Base-by-base conservation (phyloP, 2,113 vertebrate species). In the Stomatorhinus ivindoensis region DNA sequence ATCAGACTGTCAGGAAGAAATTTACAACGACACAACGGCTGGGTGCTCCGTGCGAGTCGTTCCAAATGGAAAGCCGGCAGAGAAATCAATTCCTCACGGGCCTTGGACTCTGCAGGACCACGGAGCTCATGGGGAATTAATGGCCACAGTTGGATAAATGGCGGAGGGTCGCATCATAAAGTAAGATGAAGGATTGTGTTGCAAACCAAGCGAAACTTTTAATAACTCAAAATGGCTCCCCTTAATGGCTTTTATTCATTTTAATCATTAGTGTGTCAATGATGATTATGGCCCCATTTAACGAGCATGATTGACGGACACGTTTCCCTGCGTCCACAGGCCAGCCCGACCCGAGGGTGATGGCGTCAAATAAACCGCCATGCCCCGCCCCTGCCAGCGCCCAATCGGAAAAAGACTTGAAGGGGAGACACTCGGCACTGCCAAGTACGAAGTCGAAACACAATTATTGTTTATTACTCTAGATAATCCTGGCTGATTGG, bases 231-330 rank as follows among this genome's bases (percentile, higher is more conserved):
- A 96, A 97, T 98, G 97, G 98, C 97, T 98, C 97, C 97, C 97
- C 96, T 96, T 98, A 98, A 97, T 98, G 97, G 97, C 95, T 98
- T 99, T 98, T 98, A 99, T 98, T 98, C 97, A 97, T 97, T 97
- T 99, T 97, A 97, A 99, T 99, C 97, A 99, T 99, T 97, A 97
- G 95, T 97, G 97, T 98, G 97, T 99, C 98, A 97, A 99, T 99
- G 97, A 97, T 97, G 96, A 99, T 99, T 98, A 99, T 97, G 97
- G 96, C 94, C 96, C 97, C 96, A 97, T 98, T 97, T 97, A 96
- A 97, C 97, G 96, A 94, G 93, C 92, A 94, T 98, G 97, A 99
- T 98, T 97, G 97, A 99, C 95, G 94, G 96, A 93, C 92, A 94
- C 95, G 94, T 96, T 96, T 95, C 61, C n/a, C 94, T 95, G 86